Conservation (phyloP, 2,797 vertebrate genomes). For the Nasua narica region DNA sequence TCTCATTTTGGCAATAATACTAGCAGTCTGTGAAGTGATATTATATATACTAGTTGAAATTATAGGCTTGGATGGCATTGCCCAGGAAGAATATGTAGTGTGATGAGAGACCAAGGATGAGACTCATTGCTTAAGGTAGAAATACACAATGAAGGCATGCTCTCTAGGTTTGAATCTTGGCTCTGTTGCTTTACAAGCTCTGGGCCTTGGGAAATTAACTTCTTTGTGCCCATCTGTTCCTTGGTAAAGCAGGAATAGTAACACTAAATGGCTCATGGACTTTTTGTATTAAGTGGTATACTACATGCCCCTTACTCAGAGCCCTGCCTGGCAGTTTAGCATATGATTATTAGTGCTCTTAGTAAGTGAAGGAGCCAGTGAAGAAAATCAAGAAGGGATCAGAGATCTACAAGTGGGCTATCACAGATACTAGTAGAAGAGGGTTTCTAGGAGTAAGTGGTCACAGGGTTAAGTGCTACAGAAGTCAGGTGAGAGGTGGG, state of each 20-base stretch:
- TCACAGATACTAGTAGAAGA: not conserved
- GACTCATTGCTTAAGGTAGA: not conserved
- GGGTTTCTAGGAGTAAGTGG: not conserved
- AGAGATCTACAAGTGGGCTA: not conserved
- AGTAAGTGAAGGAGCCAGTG: not conserved
- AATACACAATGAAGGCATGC: not conserved
- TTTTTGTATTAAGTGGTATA: not conserved
- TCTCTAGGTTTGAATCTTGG: not conserved
- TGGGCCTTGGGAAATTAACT: not conserved
- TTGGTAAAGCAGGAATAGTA: not conserved
- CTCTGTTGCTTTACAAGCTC: not conserved
- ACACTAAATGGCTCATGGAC: not conserved
- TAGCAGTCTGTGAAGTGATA: not conserved
- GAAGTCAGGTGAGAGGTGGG: not conserved
- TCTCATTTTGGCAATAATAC: not conserved
- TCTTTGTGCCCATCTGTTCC: not conserved
- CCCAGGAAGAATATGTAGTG: not conserved
- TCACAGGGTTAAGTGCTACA: not conserved
- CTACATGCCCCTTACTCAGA: not conserved
- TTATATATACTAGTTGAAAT: not conserved
- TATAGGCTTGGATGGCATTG: not conserved
- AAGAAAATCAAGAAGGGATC: not conserved
- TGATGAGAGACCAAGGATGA: not conserved
- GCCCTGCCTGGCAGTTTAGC: not conserved
- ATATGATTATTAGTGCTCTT: not conserved